Conservation (phyloP, 2,113 vertebrate species). For the Ceyx cyanopectus region DNA sequence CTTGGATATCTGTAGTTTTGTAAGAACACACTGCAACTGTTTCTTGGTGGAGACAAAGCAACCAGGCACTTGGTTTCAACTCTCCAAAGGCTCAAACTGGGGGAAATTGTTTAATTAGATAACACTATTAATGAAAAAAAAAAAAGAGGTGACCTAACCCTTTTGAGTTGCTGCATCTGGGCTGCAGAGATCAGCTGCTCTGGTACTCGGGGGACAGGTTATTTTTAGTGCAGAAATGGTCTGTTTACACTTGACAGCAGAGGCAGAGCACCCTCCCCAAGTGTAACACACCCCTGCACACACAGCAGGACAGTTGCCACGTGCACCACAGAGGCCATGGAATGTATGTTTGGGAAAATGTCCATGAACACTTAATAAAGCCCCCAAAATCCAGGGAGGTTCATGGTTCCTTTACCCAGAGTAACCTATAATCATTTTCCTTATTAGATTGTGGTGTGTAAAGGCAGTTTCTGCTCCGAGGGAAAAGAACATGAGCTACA, state of each 20-base stretch:
- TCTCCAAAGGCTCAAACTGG: background rate
- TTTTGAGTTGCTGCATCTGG: background rate
- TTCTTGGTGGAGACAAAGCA: background rate
- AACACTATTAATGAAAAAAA: background rate
- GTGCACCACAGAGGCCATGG: background rate
- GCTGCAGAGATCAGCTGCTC: conserved; percentile 13
- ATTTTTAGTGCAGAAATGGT: conserved; percentile 10
- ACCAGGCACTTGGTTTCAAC: accelerated
- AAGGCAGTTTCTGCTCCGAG: background rate
- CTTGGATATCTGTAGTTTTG: no score
- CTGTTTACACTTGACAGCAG: background rate
- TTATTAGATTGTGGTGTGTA: background rate
- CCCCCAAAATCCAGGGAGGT: background rate
- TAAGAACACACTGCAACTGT: background rate
- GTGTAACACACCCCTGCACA: background rate
- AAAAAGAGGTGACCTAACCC: background rate
- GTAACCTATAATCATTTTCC: accelerated
- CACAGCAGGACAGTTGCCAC: accelerated
- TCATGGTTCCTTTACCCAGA: background rate
- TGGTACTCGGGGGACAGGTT: background rate
- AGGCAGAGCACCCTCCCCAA: background rate
- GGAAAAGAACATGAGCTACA: background rate
- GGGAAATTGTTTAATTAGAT: background rate
- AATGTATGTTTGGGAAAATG: background rate
- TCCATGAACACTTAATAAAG: background rate